Conservation (phyloP, 2,113 vertebrate species). For the Stictonetta naevosa region DNA sequence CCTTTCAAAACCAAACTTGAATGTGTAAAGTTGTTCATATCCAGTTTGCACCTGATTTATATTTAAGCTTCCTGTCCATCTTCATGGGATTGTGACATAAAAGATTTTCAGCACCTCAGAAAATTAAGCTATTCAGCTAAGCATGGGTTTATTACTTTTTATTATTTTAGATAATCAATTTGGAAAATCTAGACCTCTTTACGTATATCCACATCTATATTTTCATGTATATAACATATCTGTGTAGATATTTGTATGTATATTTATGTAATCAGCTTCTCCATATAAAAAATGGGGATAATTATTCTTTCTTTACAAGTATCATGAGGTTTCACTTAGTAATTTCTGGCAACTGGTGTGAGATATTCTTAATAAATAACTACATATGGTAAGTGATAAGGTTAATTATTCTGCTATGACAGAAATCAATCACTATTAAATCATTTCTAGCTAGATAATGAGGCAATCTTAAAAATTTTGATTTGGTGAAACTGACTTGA, state of each 20-base stretch:
- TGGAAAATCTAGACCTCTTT: neutral
- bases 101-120: neutral
- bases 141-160: neutral
- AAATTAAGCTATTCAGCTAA: neutral
- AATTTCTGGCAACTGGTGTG: slow-evolving; percentile 34
- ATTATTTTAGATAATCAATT: neutral
- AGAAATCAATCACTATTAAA: slow-evolving; percentile 56
- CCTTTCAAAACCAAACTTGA: neutral
- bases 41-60: neutral
- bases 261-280: neutral
- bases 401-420: slow-evolving; percentile 53
- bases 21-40: neutral
- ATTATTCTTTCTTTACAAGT: slow-evolving; percentile 33
- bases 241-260: neutral
- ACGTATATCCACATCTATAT: neutral
- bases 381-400: slow-evolving; percentile 37
- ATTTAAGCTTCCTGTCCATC: neutral
- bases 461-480: slow-evolving; percentile 28
- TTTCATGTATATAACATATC: neutral
- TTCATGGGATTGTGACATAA: neutral
- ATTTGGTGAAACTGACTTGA: slow-evolving; percentile 30
- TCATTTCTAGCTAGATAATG: slow-evolving; percentile 28
- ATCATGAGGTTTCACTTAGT: slow-evolving; percentile 35
- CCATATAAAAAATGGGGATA: slow-evolving; percentile 3
- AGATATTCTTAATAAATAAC: slow-evolving; percentile 50